phyloP scores from a whole-genome alignment of 2,113 vertebrate species.

The Pongo pygmaeus region DNA sequence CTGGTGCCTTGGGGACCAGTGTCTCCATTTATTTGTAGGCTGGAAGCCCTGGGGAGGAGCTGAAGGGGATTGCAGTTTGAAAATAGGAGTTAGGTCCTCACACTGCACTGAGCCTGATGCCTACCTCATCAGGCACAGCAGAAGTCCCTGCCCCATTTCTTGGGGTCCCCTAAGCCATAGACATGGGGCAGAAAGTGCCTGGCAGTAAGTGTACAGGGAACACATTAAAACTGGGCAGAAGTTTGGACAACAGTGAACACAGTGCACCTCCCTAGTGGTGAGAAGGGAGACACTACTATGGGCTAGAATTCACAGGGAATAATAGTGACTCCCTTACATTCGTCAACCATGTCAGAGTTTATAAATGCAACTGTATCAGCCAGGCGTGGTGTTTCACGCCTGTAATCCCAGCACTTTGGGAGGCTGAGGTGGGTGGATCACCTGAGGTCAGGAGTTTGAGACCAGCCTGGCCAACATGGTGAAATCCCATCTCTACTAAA shows the following conservation, averaged over 20 bases:
- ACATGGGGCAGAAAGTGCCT: not conserved
- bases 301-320: not conserved
- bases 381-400: no score
- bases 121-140: not conserved
- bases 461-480: no score
- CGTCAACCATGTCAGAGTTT: not conserved
- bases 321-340: no score
- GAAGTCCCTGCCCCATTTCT: not conserved
- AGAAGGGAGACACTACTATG: rapidly evolving
- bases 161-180: not conserved
- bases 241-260: not conserved
- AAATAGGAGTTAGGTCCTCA: not conserved
- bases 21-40: not conserved
- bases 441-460: no score
- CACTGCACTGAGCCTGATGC: rapidly evolving
- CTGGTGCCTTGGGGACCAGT: not conserved
- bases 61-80: no score
- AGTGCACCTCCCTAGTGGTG: not conserved
- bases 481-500: no score
- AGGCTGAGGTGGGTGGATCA: no score
- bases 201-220: not conserved
- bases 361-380: no score
- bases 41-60: not conserved
- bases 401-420: no score
- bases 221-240: not conserved